Conservation (phyloP, 2,113 vertebrate genomes). For the Saguinus imperator region DNA sequence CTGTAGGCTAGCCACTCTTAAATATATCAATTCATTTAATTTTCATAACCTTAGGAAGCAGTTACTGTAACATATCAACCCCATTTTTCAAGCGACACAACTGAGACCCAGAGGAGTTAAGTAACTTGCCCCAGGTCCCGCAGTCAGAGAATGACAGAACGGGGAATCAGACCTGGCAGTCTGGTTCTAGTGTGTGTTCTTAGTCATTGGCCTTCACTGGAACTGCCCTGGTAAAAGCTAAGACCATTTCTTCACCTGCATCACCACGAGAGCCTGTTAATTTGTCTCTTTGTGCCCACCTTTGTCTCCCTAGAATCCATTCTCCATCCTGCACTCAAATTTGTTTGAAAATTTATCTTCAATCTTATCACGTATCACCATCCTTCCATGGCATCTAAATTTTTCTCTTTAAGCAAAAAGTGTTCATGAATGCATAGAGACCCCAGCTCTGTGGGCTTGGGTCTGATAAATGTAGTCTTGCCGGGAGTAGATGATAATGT, state of each 20-base stretch:
- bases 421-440: neutral
- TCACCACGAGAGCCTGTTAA: neutral
- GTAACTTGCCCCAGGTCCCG: neutral
- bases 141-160: neutral
- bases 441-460: neutral
- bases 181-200: neutral
- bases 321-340: neutral
- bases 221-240: neutral
- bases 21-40: neutral
- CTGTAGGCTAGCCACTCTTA: neutral
- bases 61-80: neutral
- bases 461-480: neutral
- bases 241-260: neutral
- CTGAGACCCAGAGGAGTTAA: neutral
- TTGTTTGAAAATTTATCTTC: neutral
- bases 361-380: neutral
- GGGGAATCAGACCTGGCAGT: neutral
- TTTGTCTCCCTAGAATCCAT: neutral
- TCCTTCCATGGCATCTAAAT: neutral
- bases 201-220: neutral
- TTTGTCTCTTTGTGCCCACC: conserved; percentile 6
- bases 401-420: neutral
- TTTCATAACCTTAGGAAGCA: neutral
- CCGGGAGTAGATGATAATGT: neutral
- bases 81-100: neutral